Conservation (phyloP, 2,113 vertebrate species). For the Plectropomus leopardus region DNA sequence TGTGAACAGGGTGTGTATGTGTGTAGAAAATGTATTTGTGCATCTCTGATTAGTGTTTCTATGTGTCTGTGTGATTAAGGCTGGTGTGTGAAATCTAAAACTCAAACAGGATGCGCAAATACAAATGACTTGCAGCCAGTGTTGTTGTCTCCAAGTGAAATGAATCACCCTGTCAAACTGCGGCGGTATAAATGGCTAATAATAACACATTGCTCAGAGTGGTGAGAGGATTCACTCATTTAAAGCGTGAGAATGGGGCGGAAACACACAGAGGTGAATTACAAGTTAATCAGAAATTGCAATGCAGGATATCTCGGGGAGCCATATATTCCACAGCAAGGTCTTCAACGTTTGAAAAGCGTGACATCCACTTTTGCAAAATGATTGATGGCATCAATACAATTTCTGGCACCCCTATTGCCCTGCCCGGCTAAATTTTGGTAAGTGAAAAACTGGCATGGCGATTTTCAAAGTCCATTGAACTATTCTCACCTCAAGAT, state of each 20-base stretch:
- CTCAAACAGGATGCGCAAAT: constrained; percentile 80
- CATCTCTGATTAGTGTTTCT: constrained; percentile 67
- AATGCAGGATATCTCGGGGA: constrained; percentile 30
- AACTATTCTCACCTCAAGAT: no score
- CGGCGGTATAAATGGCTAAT: constrained; percentile 62
- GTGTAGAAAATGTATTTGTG: constrained; percentile 48
- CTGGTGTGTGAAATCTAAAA: constrained; percentile 76
- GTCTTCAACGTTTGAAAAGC: constrained; percentile 31
- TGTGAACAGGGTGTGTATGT: constrained; percentile 59
- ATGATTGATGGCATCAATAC: constrained; percentile 58
- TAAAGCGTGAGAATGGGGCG: constrained; percentile 71
- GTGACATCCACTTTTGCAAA: constrained; percentile 12
- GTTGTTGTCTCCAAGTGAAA: constrained; percentile 73
- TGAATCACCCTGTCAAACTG: constrained; percentile 82
- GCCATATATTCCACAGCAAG: constrained; percentile 5
- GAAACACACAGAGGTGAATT: constrained; percentile 53
- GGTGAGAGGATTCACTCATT: constrained; percentile 64
- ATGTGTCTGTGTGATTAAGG: constrained; percentile 68
- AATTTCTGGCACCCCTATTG: no score
- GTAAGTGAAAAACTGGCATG: no score
- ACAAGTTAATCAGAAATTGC: constrained; percentile 51
- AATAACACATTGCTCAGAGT: constrained; percentile 67
- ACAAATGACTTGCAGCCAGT: constrained; percentile 48
- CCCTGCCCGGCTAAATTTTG: no score
- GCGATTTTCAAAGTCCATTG: no score